These are phyloP conservation scores for Corythaeola cristata DNA, from an alignment of 2,113 vertebrate species.

Conservation along the genomic window DNA sequence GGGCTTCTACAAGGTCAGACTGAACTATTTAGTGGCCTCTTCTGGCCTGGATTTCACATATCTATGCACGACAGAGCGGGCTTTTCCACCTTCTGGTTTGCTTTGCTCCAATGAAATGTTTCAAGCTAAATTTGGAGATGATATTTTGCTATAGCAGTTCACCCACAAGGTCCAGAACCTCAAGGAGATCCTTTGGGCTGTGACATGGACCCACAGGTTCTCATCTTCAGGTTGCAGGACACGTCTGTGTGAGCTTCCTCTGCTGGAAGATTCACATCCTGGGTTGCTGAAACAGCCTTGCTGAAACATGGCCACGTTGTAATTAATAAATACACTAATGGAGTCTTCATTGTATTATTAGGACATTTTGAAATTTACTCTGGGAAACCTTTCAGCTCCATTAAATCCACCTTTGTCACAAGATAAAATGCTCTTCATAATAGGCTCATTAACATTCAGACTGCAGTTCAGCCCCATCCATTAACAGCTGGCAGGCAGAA, in stretches of 20 bases:
- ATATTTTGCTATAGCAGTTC: not conserved
- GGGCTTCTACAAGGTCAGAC: not conserved
- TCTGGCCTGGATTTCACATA: not conserved
- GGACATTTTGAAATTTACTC: constrained; percentile 67
- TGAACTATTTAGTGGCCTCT: not conserved
- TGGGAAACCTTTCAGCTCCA: constrained; percentile 66
- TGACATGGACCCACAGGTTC: accelerated
- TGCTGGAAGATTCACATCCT: not conserved
- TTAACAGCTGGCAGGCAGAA: constrained; percentile 59
- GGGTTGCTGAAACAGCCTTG: not conserved
- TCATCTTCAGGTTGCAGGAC: not conserved
- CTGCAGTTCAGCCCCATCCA: constrained; percentile 38
- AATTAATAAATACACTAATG: constrained; percentile 68
- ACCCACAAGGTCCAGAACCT: not conserved
- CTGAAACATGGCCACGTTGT: not conserved
- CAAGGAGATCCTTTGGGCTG: not conserved
- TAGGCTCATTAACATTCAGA: constrained; percentile 63
- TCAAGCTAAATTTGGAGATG: not conserved
- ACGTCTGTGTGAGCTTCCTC: not conserved
- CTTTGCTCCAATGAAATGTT: not conserved
- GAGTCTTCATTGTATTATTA: constrained; percentile 60
- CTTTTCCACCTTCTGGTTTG: not conserved
- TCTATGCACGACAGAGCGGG: not conserved
- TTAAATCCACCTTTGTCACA: constrained; percentile 73
- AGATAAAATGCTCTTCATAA: constrained; percentile 63